Evolutionary conservation across 2,888 invertebrate species (phyloP).

Genomic region (Rhagophthalmus giganteus): DNA sequence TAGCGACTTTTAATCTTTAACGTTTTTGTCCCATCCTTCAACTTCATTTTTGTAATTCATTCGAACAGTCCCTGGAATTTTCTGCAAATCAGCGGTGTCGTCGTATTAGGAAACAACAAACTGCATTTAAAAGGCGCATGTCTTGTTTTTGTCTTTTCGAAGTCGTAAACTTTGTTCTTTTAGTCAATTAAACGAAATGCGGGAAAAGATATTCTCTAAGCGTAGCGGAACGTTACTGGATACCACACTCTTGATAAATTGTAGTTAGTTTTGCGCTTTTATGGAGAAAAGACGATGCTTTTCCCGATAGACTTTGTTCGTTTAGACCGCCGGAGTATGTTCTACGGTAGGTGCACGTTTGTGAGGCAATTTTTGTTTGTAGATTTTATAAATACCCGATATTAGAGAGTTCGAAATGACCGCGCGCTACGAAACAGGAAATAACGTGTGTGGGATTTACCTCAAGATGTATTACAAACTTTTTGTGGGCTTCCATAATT

Average conservation of each 20-base stretch:
- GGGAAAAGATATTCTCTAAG: conserved; percentile 37
- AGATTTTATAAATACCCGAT: neutral
- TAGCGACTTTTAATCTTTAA: no score
- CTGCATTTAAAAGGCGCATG: conserved; percentile 19
- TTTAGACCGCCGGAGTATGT: conserved; percentile 13
- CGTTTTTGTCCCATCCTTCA: no score
- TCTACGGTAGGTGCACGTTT: conserved; percentile 4
- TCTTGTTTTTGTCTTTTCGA: conserved; percentile 17
- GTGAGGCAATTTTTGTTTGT: neutral
- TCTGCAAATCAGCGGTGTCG: conserved; percentile 16
- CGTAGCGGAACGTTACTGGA: conserved; percentile 42
- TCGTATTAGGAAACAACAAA: conserved; percentile 27
- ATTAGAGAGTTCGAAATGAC: neutral
- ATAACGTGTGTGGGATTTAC: neutral
- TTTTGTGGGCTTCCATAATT: neutral
- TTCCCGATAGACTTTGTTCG: conserved; percentile 25
- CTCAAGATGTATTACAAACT: neutral
- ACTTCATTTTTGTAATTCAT: no score
- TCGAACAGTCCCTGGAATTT: no score
- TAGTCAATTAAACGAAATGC: conserved; percentile 33
- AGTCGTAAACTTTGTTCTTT: conserved; percentile 29
- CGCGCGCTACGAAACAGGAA: neutral
- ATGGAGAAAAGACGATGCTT: conserved; percentile 36
- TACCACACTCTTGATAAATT: conserved; percentile 38
- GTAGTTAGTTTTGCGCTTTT: conserved; percentile 43